Conservation (phyloP, 2,797 vertebrate genomes). For the Scolopax bukidnonensis region DNA sequence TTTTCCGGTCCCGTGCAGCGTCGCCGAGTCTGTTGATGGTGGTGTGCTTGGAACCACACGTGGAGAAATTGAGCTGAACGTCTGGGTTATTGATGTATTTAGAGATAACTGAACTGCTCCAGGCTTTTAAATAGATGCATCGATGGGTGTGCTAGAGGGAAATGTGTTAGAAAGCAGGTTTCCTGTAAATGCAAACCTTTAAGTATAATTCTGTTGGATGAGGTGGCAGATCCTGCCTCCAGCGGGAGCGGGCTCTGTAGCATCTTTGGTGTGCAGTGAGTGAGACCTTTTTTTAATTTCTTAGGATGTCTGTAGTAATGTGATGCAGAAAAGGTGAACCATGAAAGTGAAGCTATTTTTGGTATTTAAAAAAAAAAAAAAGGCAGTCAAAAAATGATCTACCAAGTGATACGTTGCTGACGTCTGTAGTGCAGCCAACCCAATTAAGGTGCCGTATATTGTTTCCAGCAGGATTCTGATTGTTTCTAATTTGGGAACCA, state of each 20-base stretch:
- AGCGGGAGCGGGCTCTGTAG: not conserved
- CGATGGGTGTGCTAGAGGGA: not conserved
- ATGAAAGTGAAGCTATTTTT: conserved; percentile 52
- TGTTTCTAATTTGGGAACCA: conserved; percentile 66
- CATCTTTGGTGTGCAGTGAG: not conserved
- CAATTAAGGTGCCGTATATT: conserved; percentile 54
- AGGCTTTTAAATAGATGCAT: not conserved
- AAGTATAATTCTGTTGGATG: not conserved
- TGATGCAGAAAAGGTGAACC: conserved; percentile 57
- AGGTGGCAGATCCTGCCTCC: not conserved
- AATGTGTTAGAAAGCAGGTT: not conserved
- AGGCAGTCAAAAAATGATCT: not conserved
- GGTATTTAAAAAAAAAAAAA: not conserved
- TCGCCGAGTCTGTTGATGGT: not conserved
- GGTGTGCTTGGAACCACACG: not conserved
- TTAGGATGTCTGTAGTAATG: not conserved
- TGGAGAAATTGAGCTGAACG: not conserved
- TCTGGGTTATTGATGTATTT: not conserved
- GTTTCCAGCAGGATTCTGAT: conserved; percentile 56
- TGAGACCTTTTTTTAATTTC: conserved; percentile 9
- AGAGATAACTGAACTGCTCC: not conserved
- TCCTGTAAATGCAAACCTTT: not conserved
- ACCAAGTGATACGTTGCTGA: conserved; percentile 42
- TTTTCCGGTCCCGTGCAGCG: not conserved
- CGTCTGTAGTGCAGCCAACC: conserved; percentile 49